phyloP scores from a whole-genome alignment of 2,113 vertebrate genomes.

The Physeter macrocephalus region DNA sequence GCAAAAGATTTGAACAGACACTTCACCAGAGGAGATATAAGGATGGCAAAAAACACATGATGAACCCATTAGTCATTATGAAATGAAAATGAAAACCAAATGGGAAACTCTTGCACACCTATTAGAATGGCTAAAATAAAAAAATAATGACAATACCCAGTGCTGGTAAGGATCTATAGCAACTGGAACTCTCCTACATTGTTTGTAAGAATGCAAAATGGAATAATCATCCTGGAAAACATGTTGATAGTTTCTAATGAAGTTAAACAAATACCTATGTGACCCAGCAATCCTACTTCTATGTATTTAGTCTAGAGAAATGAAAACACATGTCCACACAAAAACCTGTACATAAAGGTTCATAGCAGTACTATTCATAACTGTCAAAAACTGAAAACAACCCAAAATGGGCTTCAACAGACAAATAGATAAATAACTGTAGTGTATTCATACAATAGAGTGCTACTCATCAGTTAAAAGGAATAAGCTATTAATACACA shows the following conservation, averaged over 20 bases:
- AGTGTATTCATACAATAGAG: neutral
- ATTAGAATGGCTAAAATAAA: neutral
- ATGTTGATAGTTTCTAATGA: no score
- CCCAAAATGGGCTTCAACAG: neutral
- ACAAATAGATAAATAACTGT: neutral
- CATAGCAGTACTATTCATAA: neutral
- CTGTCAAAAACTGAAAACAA: neutral
- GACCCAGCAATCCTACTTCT: neutral
- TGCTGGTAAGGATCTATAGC: neutral
- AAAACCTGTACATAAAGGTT: no score
- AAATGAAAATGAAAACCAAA: neutral
- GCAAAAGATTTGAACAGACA: neutral
- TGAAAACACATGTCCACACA: neutral
- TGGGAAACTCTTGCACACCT: neutral
- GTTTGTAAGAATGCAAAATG: no score
- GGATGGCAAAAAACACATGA: neutral
- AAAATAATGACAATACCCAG: neutral
- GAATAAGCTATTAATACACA: neutral
- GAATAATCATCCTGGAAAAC: no score
- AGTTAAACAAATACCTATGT: no score
- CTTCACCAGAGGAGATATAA: neutral
- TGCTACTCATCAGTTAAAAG: neutral
- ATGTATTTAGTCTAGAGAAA: neutral
- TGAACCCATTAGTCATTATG: no score
- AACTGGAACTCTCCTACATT: no score